Evolutionary conservation across 2,888 invertebrate genomes (phyloP), one percentile per base, ranked within the genome.

Genomic region (Elmis aenea): DNA sequence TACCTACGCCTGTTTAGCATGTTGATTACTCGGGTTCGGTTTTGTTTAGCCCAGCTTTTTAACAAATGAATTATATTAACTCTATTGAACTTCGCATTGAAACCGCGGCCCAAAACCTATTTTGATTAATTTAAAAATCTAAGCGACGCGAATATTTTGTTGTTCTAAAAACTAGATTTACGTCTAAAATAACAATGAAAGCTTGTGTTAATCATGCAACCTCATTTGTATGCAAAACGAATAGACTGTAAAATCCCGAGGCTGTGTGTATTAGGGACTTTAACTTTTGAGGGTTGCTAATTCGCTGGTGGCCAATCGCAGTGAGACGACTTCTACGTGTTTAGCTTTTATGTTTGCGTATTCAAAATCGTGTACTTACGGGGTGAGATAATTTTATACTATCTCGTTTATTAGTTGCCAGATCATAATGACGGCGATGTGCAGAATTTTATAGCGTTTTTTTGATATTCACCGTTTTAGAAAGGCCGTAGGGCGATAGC

Each of bases 231-330:
- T 41, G 41, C 41, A 41, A 41, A 41, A 31, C 36, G 41, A 41
- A 41, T 41, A 36, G 36, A 41, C 41, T 41, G 36, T 41, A 41
- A 41, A 41, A 33, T 41, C 41, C 41, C 28, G 37, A n/a, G 41
- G 41, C 33, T 41, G 41, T 41, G 41, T 41, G 37, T 37, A 41
- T 37, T 41, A 41, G 37, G 21, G 36, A 37, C 41, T 41, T 41
- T 41, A 41, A 41, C 41, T 41, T 41, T 37, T 37, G 41, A 41
- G 41, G 36, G 41, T 37, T 41, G 41, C 41, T 41, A 41, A 41
- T 41, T 41, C 37, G 41, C 33, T 33, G 29, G 41, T 37, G 36
- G 32, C 41, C 41, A 41, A 41, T 41, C 31, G 36, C 36, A 30
- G 36, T 33, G 25, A 41, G 36, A 32, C 32, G 36, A 37, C 41